Conservation (phyloP, 2,797 vertebrate genomes). For the Champsocephalus esox region DNA sequence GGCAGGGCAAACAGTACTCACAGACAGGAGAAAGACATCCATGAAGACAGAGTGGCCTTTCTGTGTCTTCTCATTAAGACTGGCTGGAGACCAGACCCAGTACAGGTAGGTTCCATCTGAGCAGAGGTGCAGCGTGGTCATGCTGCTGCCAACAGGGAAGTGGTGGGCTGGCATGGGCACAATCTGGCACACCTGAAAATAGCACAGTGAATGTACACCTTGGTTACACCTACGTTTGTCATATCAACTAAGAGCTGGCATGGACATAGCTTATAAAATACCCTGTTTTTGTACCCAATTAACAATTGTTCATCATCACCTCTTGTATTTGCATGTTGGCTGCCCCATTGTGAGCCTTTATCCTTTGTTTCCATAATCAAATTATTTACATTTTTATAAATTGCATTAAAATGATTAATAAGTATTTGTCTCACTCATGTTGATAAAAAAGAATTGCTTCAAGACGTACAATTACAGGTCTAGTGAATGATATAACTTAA, state of each 20-base stretch:
- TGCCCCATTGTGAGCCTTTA: neutral
- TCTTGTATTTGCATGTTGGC: neutral
- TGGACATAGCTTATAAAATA: neutral
- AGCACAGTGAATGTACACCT: conserved; percentile 1
- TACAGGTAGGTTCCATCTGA: conserved; percentile 98
- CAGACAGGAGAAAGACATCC: conserved; percentile 95
- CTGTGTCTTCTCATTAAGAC: conserved; percentile 98
- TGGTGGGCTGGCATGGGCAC: conserved; percentile 95
- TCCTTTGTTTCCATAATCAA: neutral
- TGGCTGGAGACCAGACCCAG: conserved; percentile 98
- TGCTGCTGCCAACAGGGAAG: conserved; percentile 94
- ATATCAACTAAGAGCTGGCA: neutral
- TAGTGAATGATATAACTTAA: conserved; percentile 3
- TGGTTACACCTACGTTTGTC: neutral
- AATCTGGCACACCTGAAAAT: conserved; percentile 92
- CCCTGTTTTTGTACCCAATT: neutral
- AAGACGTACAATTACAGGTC: neutral
- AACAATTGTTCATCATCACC: neutral
- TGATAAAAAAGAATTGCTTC: neutral
- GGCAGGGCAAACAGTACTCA: conserved; percentile 71
- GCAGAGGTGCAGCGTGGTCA: conserved; percentile 97
- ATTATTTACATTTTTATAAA: neutral
- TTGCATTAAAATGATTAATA: neutral
- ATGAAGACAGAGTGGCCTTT: conserved; percentile 99
- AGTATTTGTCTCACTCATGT: neutral